phyloP scores from a whole-genome alignment of 1,140 invertebrate genomes.

The Dreissena rostriformis region DNA sequence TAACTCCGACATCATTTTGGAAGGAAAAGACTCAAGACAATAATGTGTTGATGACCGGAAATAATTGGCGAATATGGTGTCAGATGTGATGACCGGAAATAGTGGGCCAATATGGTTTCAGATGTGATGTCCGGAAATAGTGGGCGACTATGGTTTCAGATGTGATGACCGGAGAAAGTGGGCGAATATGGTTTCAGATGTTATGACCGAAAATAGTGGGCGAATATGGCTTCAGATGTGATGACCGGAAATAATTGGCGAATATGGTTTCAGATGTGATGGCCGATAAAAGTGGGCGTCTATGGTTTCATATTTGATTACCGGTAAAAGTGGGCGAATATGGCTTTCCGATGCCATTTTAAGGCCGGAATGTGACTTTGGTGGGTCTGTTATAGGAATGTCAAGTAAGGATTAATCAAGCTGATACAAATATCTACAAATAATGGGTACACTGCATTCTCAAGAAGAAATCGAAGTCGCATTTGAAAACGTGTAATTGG shows the following conservation, averaged over 20 bases:
- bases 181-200: not conserved
- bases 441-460: not conserved
- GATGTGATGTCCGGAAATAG: not conserved
- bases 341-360: not conserved
- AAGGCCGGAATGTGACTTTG: not conserved
- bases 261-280: too few species aligned
- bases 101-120: too few species aligned
- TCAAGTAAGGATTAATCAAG: not conserved
- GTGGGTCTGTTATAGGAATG: not conserved
- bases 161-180: not conserved
- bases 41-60: not conserved
- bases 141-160: not conserved
- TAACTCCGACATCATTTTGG: constrained; percentile 31
- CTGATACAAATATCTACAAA: not conserved
- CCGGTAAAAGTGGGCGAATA: not conserved
- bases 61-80: not conserved
- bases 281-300: not conserved
- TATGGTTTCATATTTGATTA: not conserved
- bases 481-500: not conserved
- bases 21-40: not conserved
- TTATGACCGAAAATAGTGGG: not conserved
- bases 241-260: too few species aligned
- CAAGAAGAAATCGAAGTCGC: too few species aligned
- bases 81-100: too few species aligned
- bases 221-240: not conserved